Evolutionary conservation across 2,113 vertebrate species (phyloP).

Genomic region (Dissostichus mawsoni): DNA sequence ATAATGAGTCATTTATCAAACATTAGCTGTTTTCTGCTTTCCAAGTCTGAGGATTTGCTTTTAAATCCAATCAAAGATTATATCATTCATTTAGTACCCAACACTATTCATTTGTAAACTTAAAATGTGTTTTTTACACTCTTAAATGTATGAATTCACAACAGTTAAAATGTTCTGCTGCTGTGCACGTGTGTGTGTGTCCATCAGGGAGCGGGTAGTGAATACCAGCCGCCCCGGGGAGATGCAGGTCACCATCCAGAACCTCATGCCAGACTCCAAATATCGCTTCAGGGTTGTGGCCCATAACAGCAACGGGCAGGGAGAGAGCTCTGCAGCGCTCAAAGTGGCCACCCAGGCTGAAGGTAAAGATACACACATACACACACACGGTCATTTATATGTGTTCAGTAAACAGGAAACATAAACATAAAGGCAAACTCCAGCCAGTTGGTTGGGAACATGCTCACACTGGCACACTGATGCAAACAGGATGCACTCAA

Average conservation of each 20-base stretch:
- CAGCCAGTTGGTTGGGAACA: slow-evolving; percentile 47
- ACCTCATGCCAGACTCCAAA: slow-evolving; percentile 95
- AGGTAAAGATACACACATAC: slow-evolving; percentile 82
- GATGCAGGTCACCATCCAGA: slow-evolving; percentile 95
- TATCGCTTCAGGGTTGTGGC: slow-evolving; percentile 93
- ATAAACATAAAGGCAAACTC: slow-evolving; percentile 42
- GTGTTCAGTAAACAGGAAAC: slow-evolving; percentile 45
- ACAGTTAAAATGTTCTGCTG: neutral
- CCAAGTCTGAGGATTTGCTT: neutral
- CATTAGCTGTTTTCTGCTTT: neutral
- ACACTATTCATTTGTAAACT: neutral
- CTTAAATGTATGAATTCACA: neutral
- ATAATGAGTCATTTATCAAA: neutral
- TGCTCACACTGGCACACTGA: slow-evolving; percentile 27
- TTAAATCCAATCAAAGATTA: neutral
- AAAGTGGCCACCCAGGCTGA: slow-evolving; percentile 96
- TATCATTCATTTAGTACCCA: neutral
- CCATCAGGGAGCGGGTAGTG: slow-evolving; percentile 91
- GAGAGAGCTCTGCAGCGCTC: slow-evolving; percentile 90
- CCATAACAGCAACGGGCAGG: slow-evolving; percentile 91
- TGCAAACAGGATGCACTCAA: slow-evolving; percentile 66
- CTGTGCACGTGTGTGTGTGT: neutral
- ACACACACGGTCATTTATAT: slow-evolving; percentile 26
- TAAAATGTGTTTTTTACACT: neutral
- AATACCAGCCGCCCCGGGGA: slow-evolving; percentile 94